Conservation (phyloP, 35 echinoderm and acorn worm species). For the Patiria miniata region DNA sequence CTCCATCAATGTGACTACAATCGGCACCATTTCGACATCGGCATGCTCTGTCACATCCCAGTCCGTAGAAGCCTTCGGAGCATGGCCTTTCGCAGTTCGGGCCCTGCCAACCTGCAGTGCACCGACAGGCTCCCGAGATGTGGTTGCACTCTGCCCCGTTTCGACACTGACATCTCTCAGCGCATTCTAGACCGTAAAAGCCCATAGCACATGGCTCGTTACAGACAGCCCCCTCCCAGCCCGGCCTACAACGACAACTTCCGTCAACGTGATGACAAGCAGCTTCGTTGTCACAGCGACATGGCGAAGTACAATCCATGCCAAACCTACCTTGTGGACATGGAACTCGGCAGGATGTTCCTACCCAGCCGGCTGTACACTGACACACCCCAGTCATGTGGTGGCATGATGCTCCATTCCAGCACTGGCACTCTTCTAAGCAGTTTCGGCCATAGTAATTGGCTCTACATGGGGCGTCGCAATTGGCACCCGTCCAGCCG, state of each 20-base stretch:
- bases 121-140: slow-evolving; percentile 55
- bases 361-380: slow-evolving; percentile 79
- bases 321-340: slow-evolving; percentile 68
- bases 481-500: slow-evolving; percentile 66
- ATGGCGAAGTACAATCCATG: slow-evolving; percentile 39
- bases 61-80: slow-evolving; percentile 55
- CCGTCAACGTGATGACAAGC: slow-evolving; percentile 66
- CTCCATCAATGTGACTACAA: slow-evolving; percentile 64
- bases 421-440: slow-evolving; percentile 55
- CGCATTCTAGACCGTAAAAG: slow-evolving; percentile 40
- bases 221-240: slow-evolving; percentile 62
- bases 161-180: slow-evolving; percentile 44
- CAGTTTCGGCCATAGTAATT: slow-evolving; percentile 62
- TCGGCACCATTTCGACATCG: slow-evolving; percentile 60
- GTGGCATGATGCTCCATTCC: slow-evolving; percentile 68
- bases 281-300: slow-evolving; percentile 64
- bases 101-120: slow-evolving; percentile 54
- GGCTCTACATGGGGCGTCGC: slow-evolving; percentile 48
- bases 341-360: slow-evolving; percentile 35
- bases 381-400: slow-evolving; percentile 64
- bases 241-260: slow-evolving; percentile 55
- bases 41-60: slow-evolving; percentile 52
- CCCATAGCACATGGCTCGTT: slow-evolving; percentile 63
- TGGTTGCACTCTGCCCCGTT: slow-evolving; percentile 63
- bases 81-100: slow-evolving; percentile 42